Base-by-base conservation (phyloP, 2,113 vertebrate species). In the Daboia siamensis region DNA sequence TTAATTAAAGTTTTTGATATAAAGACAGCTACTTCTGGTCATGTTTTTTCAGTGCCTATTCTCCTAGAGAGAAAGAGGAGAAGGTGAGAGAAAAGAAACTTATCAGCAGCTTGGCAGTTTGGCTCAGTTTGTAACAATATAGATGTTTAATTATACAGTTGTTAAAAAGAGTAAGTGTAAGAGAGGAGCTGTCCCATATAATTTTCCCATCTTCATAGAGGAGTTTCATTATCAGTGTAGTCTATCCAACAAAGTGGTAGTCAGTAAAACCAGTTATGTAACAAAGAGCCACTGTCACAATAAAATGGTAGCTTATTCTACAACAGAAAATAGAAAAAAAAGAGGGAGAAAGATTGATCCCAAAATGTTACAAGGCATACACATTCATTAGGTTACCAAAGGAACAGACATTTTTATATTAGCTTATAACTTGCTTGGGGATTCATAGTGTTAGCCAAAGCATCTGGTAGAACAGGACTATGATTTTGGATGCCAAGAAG, bases 1-100 rank as follows among this genome's bases (percentile, higher is more conserved):
- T 96, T 96, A 96, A 96, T 93, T 96, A 93, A 96, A 95, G 91
- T 96, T 96, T 94, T 90, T 95, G 94, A 95, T 52, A 93, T 20
- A 46, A 96, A 95, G 89, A 95, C 90, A 95, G 91, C 55, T 95
- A 95, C 95, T 96, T 97, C 92, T 96, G 93, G 69, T 95, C 91
- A 96, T 94, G 94, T 96, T 80, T 80, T 80, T 94, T 94, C 91
- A 93, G 90, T 89, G 33, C 51, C 86, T 92, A 91, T 93, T 95
- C 92, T 94, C 39, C 80, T 91, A 7, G 46, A 15, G 33, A 44
- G 48, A 26, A 39, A 55, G 33, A 15, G 52, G 55, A 12, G 56
- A 52, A 59, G 90, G 44, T 86, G 46, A 61, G 90, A 15, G 29
- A 11, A 2, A 87, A 89, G 92, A 94, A 93, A 87, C 20, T 17